Evolutionary conservation across 2,888 invertebrate species (phyloP), one percentile per base, ranked within the genome.

Genomic region (Protonemura montana): DNA sequence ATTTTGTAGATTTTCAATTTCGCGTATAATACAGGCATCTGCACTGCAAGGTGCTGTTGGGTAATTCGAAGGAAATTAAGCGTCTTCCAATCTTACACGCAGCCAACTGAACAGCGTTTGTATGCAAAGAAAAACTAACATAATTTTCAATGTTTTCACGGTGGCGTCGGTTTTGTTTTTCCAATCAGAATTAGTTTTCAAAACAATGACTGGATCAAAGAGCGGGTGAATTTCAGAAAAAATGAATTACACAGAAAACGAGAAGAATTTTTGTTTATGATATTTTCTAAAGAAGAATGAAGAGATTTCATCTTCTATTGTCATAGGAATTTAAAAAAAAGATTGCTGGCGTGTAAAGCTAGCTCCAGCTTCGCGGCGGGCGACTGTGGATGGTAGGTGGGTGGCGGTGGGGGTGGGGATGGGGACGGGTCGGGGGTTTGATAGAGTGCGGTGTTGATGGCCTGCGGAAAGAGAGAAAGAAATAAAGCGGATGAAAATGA

Each of bases 401-500:
- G 28, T 6, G n/a, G 78, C 27, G 78, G 28, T 21, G 78, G 28
- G 26, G 78, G 78, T 2, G 78, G 28, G 26, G 21, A 25, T 78
- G 6, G 26, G 78, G 82, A 30, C 27, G 7, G 81, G 30, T 81
- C 21, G 28, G 81, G 28, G 81, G 81, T 25, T 81, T 81, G 81
- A 81, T 81, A 30, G 81, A 81, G 81, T 81, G 81, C 81, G 81
- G 81, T 30, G 81, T 29, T 81, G 81, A 81, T 81, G 81, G 81
- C 81, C 81, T 30, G 82, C 13, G 82, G 82, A 41, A 41, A 13
- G 41, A 27, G 78, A 78, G 78, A 78, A 78, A 59, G 59, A 59
- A 59, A 59, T 59, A 59, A 59, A 59, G 81, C 30, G 81, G 28
- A 81, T n/a, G 29, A n/a, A 30, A 29, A 25, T n/a, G 82, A 82